These are phyloP conservation scores for Poecile montanus DNA, from an alignment of 2,797 vertebrate species.

Conservation along the genomic window DNA sequence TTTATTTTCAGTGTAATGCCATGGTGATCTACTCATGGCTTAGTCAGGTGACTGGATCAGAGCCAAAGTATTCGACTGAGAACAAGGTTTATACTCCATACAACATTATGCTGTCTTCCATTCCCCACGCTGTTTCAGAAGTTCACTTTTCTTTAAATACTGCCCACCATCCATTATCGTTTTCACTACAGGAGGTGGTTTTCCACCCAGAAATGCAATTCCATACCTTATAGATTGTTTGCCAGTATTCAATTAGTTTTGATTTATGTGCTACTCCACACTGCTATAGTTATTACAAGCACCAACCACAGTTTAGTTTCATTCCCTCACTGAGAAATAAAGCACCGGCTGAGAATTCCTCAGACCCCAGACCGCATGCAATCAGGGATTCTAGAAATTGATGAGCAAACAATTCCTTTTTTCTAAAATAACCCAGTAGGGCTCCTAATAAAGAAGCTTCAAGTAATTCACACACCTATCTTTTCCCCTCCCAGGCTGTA, in stretches of 20 bases:
- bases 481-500: not conserved
- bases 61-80: not conserved
- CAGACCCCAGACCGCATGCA: not conserved
- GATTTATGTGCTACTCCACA: not conserved
- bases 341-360: not conserved
- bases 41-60: not conserved
- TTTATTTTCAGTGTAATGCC: not conserved
- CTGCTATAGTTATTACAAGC: not conserved
- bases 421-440: not conserved
- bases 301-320: not conserved
- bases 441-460: not conserved
- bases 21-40: not conserved
- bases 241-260: not conserved
- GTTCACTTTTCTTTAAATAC: not conserved
- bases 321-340: not conserved
- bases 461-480: not conserved
- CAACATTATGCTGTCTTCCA: not conserved
- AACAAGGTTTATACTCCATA: not conserved
- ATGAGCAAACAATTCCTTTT: not conserved
- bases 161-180: not conserved
- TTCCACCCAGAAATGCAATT: not conserved
- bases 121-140: not conserved
- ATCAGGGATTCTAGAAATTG: not conserved
- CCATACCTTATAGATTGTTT: not conserved
- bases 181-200: not conserved